phyloP scores from a whole-genome alignment of 2,113 vertebrate genomes.

The Prunella fulvescens region DNA sequence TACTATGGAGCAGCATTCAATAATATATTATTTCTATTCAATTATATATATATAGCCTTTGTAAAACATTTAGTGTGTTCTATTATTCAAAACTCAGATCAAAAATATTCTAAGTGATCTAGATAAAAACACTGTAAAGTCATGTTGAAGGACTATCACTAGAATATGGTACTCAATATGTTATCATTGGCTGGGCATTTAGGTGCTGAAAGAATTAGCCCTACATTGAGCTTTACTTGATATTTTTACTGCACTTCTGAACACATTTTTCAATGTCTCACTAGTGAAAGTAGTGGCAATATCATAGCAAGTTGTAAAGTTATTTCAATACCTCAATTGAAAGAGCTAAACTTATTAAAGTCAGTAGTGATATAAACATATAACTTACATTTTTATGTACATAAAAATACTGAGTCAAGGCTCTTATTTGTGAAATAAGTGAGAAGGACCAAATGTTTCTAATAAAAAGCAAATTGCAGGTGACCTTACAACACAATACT shows the following conservation, averaged over 20 bases:
- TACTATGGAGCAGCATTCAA: not conserved
- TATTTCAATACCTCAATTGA: not conserved
- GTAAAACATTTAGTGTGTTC: not conserved
- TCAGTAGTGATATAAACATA: not conserved
- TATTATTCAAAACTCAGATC: conserved; percentile 10
- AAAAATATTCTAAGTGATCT: not conserved
- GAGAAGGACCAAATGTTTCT: not conserved
- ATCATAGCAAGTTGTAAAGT: not conserved
- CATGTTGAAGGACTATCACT: not conserved
- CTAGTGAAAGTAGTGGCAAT: not conserved
- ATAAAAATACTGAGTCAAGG: not conserved
- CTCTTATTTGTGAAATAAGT: not conserved
- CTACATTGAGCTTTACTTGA: not conserved
- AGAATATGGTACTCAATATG: not conserved
- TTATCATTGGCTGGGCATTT: not conserved
- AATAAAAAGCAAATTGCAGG: not conserved
- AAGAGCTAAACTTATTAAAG: not conserved
- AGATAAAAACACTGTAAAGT: not conserved
- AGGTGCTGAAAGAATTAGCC: not conserved
- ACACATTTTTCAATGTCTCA: not conserved
- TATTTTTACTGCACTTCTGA: not conserved
- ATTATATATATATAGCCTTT: not conserved
- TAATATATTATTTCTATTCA: conserved; percentile 14
- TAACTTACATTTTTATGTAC: not conserved
- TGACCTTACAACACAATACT: not conserved